Conservation (phyloP, 1,140 invertebrate genomes). For the Drosophila athabasca region DNA sequence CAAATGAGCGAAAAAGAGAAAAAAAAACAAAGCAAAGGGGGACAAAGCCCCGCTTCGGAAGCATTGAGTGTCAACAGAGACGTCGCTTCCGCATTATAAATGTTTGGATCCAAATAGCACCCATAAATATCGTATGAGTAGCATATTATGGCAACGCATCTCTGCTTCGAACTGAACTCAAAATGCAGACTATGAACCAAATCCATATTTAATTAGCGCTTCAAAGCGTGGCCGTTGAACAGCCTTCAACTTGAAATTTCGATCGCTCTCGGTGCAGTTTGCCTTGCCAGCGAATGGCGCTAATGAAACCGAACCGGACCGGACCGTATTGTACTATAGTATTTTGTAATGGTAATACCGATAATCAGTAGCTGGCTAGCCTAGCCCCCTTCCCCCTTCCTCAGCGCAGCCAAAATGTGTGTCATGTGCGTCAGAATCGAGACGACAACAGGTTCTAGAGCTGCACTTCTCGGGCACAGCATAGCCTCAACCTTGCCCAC, state of each 20-base stretch:
- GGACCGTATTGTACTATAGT: no score
- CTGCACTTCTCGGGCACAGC: slow-evolving; percentile 24
- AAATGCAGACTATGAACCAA: slow-evolving; percentile 74
- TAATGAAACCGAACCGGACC: slow-evolving; percentile 28
- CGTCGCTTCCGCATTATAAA: slow-evolving; percentile 63
- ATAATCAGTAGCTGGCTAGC: slow-evolving; percentile 18
- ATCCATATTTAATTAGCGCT: slow-evolving; percentile 65
- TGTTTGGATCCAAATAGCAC: neutral
- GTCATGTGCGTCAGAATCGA: slow-evolving; percentile 55
- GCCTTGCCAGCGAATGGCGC: slow-evolving; percentile 45
- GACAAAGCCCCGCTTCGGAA: slow-evolving; percentile 15
- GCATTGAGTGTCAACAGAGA: slow-evolving; percentile 6
- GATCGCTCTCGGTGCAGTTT: slow-evolving; percentile 34
- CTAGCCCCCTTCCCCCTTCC: neutral
- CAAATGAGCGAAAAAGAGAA: slow-evolving; percentile 23
- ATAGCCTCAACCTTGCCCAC: slow-evolving; percentile 35
- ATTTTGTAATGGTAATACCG: neutral
- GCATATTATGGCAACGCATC: slow-evolving; percentile 8
- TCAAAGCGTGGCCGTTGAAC: slow-evolving; percentile 45
- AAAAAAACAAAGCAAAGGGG: slow-evolving; percentile 8
- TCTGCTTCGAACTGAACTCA: slow-evolving; percentile 33
- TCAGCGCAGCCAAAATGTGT: slow-evolving; percentile 18
- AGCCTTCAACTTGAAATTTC: slow-evolving; percentile 74
- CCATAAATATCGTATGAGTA: no score
- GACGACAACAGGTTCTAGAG: slow-evolving; percentile 47